These are phyloP conservation scores for Cynopterus brachyotis DNA, from an alignment of 2,113 vertebrate genomes.

Conservation along the genomic window DNA sequence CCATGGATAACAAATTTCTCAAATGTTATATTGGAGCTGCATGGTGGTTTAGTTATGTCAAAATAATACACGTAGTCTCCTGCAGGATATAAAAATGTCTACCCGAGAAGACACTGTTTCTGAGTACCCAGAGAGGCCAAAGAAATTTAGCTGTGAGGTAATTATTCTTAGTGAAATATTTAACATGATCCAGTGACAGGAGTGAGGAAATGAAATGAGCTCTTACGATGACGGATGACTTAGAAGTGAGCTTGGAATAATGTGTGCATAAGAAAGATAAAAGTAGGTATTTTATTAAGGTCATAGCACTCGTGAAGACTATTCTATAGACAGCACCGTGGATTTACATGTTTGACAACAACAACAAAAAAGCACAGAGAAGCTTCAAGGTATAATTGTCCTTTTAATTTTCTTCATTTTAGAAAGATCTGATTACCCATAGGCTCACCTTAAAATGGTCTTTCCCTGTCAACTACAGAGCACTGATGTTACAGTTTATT, in stretches of 20 bases:
- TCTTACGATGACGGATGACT: slow-evolving; percentile 36
- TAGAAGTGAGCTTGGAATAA: slow-evolving; percentile 43
- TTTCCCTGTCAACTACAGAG: neutral
- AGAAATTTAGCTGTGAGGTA: slow-evolving; percentile 39
- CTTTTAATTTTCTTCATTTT: slow-evolving; percentile 62
- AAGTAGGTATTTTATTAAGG: slow-evolving; percentile 54
- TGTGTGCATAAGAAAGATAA: slow-evolving; percentile 63
- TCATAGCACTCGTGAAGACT: slow-evolving; percentile 15
- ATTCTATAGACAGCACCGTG: neutral
- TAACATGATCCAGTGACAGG: slow-evolving; percentile 57
- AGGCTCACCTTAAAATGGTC: neutral
- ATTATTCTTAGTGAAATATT: slow-evolving; percentile 60
- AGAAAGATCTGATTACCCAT: slow-evolving; percentile 2
- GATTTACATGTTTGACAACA: slow-evolving; percentile 54
- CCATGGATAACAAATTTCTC: neutral
- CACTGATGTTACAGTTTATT: slow-evolving; percentile 7
- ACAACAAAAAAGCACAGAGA: slow-evolving; percentile 17
- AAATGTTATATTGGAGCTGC: neutral
- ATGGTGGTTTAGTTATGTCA: neutral
- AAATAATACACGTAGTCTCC: neutral
- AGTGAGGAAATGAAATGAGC: slow-evolving; percentile 61
- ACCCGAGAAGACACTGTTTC: neutral
- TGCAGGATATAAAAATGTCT: neutral
- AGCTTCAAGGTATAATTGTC: slow-evolving; percentile 41
- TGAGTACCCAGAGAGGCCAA: neutral